These are phyloP conservation scores for Drosophila pallidifrons DNA, from an alignment of 1,140 invertebrate species.

Conservation along the genomic window DNA sequence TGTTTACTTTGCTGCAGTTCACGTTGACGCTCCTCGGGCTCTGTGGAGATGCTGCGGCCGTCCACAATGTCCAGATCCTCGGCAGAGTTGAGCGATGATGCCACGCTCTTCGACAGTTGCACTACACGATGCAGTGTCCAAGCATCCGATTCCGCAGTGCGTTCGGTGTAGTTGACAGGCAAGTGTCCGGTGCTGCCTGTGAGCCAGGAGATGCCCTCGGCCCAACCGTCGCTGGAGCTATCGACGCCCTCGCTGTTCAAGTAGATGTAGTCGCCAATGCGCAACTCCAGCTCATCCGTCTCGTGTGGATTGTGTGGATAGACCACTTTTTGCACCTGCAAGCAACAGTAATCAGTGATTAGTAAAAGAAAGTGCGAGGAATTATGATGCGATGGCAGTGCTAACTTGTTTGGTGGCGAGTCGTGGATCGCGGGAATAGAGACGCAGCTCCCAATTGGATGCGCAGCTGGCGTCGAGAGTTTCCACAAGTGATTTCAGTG, in stretches of 20 bases:
- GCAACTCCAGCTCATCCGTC: slow-evolving; percentile 93
- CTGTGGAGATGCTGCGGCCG: slow-evolving; percentile 84
- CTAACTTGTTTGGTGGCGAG: slow-evolving; percentile 91
- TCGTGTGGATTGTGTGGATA: slow-evolving; percentile 91
- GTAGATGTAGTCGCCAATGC: slow-evolving; percentile 94
- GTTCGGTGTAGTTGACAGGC: slow-evolving; percentile 92
- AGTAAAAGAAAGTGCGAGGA: not conserved
- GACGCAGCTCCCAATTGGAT: slow-evolving; percentile 92
- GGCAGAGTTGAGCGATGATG: slow-evolving; percentile 85
- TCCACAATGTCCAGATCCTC: slow-evolving; percentile 86
- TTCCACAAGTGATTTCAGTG: slow-evolving; percentile 90
- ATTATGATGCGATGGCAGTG: not conserved
- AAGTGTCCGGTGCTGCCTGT: slow-evolving; percentile 92
- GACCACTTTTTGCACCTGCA: slow-evolving; percentile 91
- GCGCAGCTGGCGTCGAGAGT: slow-evolving; percentile 88
- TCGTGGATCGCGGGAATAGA: slow-evolving; percentile 93
- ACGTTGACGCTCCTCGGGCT: slow-evolving; percentile 70
- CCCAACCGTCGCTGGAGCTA: slow-evolving; percentile 93
- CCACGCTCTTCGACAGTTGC: slow-evolving; percentile 85
- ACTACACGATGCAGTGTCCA: slow-evolving; percentile 94
- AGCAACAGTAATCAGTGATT: not conserved
- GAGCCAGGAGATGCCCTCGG: slow-evolving; percentile 94
- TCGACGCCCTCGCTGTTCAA: slow-evolving; percentile 90
- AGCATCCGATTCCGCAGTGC: slow-evolving; percentile 94
- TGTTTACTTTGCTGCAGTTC: slow-evolving; percentile 58